Conservation (phyloP, 2,797 vertebrate genomes). For the Muscicapa comitata region DNA sequence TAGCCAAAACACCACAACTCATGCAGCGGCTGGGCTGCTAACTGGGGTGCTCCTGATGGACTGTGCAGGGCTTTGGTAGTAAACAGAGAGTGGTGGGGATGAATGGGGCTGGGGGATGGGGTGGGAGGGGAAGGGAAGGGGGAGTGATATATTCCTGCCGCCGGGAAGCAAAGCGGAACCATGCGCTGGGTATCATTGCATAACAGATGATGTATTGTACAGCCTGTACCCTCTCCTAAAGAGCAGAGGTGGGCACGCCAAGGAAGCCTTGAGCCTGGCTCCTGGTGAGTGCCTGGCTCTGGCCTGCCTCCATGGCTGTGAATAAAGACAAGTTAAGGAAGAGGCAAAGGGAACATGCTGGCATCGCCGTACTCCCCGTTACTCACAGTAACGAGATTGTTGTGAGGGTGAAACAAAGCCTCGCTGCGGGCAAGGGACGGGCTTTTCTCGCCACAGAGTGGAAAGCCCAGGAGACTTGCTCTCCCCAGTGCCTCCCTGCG, state of each 20-base stretch:
- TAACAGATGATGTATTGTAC: constrained; percentile 68
- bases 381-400: constrained; percentile 31
- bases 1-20: background rate
- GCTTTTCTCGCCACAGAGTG: background rate
- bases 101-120: background rate
- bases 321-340: constrained; percentile 48
- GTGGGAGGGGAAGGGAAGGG: background rate
- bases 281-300: constrained; percentile 35
- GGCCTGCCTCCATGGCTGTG: constrained; percentile 16
- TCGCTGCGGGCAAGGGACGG: background rate
- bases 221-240: constrained; percentile 64
- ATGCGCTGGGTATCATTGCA: constrained; percentile 45
- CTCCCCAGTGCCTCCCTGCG: rapidly evolving
- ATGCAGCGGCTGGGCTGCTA: background rate
- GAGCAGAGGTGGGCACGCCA: constrained; percentile 64
- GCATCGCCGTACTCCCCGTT: background rate
- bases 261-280: constrained; percentile 65
- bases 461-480: background rate
- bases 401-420: constrained; percentile 3
- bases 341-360: constrained; percentile 11
- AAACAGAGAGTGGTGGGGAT: background rate
- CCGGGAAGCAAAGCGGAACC: constrained; percentile 46
- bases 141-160: background rate
- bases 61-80: background rate
- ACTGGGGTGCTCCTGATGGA: background rate